A percentile compares a stretch with the other conserved stretches of the same genome.
phyloP scores from a whole-genome alignment of 1,140 invertebrate genomes.

The Muscidifurax raptorellus region DNA sequence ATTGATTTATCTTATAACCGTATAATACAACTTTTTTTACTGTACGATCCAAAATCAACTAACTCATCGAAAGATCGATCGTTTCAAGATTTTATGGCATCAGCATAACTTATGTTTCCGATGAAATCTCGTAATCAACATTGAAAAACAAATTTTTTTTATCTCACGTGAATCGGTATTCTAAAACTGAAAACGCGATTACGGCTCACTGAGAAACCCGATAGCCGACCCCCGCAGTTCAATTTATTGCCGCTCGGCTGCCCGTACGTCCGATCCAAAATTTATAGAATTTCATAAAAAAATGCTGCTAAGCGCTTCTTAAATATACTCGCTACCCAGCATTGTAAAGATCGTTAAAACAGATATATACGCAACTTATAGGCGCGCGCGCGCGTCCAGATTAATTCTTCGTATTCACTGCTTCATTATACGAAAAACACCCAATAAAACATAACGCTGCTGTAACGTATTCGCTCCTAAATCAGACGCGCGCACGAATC shows the following conservation, averaged over 20 bases:
- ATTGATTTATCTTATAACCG: too few species aligned
- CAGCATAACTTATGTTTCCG: too few species aligned
- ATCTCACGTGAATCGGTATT: not conserved
- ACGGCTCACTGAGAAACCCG: not conserved
- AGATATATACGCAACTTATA: not conserved
- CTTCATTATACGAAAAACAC: not conserved
- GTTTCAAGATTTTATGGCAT: too few species aligned
- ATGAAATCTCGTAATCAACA: too few species aligned
- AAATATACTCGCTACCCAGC: not conserved
- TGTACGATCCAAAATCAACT: too few species aligned
- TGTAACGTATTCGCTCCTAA: not conserved
- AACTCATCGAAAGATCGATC: too few species aligned
- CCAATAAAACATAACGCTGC: not conserved
- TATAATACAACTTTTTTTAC: too few species aligned
- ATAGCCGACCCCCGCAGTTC: not conserved
- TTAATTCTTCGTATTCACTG: not conserved
- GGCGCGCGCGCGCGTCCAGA: not conserved
- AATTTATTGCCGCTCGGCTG: not conserved
- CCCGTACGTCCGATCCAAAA: not conserved
- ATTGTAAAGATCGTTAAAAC: not conserved
- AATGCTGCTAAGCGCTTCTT: not conserved
- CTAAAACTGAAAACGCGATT: not conserved
- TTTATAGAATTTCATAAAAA: not conserved
- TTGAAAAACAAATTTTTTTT: too few species aligned
- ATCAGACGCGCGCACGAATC: not conserved